Evolutionary conservation across 2,797 vertebrate species (phyloP), one percentile per base, ranked within the genome.

Genomic region (Tarsius wallacei): DNA sequence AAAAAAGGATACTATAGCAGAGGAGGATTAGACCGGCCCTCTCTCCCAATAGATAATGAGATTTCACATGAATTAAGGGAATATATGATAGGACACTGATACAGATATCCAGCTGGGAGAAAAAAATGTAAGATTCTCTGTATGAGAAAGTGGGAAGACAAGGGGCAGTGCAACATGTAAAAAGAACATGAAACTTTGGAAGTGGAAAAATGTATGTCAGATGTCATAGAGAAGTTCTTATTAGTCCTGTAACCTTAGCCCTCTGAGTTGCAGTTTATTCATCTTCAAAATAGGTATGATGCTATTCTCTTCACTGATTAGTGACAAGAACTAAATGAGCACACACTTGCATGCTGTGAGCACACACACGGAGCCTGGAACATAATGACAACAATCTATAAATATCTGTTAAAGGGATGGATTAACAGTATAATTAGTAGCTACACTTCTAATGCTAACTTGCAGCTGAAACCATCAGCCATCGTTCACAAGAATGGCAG

Each of bases 351-450:
- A 53, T 1, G 51, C 4, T 13, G 16, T 14, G 77, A 7, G 47
- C n/a, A 83, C 10, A 74, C 74, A 49, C 15, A 55, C 9, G 93
- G 33, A 66, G 47, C 15, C 59, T 59, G 76, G 51, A 36, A 59
- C 12, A 53, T 42, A 84, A 49, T 55, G 93, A 96, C 82, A 86
- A 76, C 80, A 95, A 49, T 86, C 53, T 49, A 87, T 83, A 95
- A 93, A 93, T 96, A 96, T 87, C 90, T 85, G n/a, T 8, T 84
- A 64, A 55, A 93, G 26, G 51, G 87, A 68, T 24, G 36, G 36
- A 87, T 87, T 84, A 90, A 64, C 26, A 82, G 51, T 64, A 51
- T 93, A 97, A 97, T 96, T 85, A 90, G 70, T 33, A 96, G 95
- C 70, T 96, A 22, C 21, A 70, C 24, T 83, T 95, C 61, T 64